Conservation (phyloP, 92 coral and sea anemone species). For the Virgularia gustaviana region DNA sequence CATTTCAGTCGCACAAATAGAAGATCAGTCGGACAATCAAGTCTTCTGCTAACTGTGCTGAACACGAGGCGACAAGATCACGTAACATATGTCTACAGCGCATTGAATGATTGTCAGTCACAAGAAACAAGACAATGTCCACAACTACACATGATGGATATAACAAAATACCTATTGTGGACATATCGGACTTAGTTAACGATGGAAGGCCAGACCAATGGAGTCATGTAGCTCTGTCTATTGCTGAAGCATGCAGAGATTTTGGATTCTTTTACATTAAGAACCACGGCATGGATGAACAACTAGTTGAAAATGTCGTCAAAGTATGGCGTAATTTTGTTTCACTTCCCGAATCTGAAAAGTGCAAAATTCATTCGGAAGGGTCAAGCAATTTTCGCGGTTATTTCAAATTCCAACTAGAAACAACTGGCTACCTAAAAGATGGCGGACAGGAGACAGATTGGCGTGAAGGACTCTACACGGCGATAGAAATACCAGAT, state of each 20-base stretch:
- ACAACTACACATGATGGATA: too few species aligned
- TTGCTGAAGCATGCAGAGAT: constrained; percentile 65
- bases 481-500: constrained; percentile 56
- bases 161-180: constrained; percentile 58
- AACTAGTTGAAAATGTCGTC: constrained; percentile 48
- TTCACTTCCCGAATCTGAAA: constrained; percentile 53
- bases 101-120: too few species aligned
- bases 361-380: constrained; percentile 52
- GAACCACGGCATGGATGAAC: constrained; percentile 57
- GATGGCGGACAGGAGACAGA: constrained; percentile 50
- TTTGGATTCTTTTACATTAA: constrained; percentile 71
- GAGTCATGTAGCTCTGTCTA: constrained; percentile 22
- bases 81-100: too few species aligned
- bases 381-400: constrained; percentile 59
- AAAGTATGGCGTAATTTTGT: constrained; percentile 56
- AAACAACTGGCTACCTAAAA: constrained; percentile 53
- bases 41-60: too few species aligned
- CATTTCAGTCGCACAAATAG: too few species aligned
- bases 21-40: too few species aligned
- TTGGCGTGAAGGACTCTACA: constrained; percentile 82
- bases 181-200: constrained; percentile 44
- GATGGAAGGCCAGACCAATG: constrained; percentile 22
- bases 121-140: neutral
- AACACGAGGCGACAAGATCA: too few species aligned
- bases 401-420: constrained; percentile 61